Evolutionary conservation across 2,888 invertebrate species (phyloP).

Genomic region (Geophilus truncorum): DNA sequence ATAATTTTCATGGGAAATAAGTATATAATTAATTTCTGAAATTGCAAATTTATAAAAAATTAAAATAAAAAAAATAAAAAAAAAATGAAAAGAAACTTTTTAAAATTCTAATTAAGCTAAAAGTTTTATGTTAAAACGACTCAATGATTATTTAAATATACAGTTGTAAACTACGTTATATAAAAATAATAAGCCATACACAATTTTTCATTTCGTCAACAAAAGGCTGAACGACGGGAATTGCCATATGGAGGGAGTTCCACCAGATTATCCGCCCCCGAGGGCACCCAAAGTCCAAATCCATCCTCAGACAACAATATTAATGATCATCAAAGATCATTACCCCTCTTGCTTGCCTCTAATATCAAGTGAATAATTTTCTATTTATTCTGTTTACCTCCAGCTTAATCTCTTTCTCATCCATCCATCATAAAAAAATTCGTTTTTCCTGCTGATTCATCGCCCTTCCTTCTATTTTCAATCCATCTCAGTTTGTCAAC

Average conservation of each 20-base stretch:
- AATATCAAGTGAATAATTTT: constrained; percentile 27
- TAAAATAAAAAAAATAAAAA: neutral
- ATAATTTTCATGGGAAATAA: neutral
- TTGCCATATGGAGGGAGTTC: constrained; percentile 25
- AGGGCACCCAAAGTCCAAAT: constrained; percentile 24
- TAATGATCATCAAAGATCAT: constrained; percentile 27
- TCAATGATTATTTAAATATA: neutral
- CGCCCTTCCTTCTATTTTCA: constrained; percentile 6
- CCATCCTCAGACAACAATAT: constrained; percentile 13
- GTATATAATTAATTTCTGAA: neutral
- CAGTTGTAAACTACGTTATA: neutral
- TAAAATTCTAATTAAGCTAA: neutral
- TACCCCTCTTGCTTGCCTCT: neutral
- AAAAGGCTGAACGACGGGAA: neutral
- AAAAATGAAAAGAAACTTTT: neutral
- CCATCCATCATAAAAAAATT: constrained; percentile 18
- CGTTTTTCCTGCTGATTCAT: constrained; percentile 5
- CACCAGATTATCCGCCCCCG: constrained; percentile 20
- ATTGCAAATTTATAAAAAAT: neutral
- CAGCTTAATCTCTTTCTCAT: constrained; percentile 27
- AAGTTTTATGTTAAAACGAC: neutral
- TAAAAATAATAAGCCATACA: neutral
- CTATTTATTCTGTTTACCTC: constrained; percentile 21
- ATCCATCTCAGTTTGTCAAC: constrained; percentile 2
- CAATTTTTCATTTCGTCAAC: constrained; percentile 7